phyloP scores from a whole-genome alignment of 2,888 invertebrate species.

The Psylliodes chrysocephalus region DNA sequence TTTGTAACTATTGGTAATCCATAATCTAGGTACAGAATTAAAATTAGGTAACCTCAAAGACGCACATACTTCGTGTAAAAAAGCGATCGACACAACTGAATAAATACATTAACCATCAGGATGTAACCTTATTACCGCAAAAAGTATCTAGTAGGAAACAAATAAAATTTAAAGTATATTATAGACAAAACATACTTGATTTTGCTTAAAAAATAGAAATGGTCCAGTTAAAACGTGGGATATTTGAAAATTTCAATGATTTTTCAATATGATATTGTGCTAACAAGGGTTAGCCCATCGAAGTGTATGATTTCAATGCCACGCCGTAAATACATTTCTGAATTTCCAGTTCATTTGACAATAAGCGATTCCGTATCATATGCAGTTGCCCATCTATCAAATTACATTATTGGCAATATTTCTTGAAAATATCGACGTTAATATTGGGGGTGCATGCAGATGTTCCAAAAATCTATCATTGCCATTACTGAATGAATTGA shows the following conservation, averaged over 20 bases:
- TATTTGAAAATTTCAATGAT: neutral
- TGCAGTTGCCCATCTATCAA: constrained; percentile 53
- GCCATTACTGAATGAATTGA: constrained; percentile 34
- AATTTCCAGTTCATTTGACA: constrained; percentile 51
- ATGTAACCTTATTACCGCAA: too few relatives aligned
- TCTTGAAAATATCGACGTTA: constrained; percentile 43
- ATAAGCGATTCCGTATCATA: constrained; percentile 48
- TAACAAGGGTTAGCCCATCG: constrained; percentile 23
- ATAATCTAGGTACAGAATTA: too few relatives aligned
- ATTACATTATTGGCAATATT: constrained; percentile 51
- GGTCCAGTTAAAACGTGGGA: too few relatives aligned
- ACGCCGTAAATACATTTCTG: constrained; percentile 50
- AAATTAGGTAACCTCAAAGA: too few relatives aligned
- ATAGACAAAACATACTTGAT: too few relatives aligned
- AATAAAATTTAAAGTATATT: too few relatives aligned
- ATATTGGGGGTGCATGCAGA: constrained; percentile 47
- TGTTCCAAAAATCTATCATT: constrained; percentile 43
- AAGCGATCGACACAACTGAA: too few relatives aligned
- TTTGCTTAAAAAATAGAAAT: too few relatives aligned
- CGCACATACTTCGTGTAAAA: too few relatives aligned
- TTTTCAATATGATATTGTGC: constrained; percentile 22
- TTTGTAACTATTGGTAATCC: too few relatives aligned
- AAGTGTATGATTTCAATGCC: constrained; percentile 46
- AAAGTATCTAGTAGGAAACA: too few relatives aligned
- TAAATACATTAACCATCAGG: too few relatives aligned